These are phyloP conservation scores for Acrocephalus arundinaceus DNA, from an alignment of 2,113 vertebrate species.

Conservation along the genomic window DNA sequence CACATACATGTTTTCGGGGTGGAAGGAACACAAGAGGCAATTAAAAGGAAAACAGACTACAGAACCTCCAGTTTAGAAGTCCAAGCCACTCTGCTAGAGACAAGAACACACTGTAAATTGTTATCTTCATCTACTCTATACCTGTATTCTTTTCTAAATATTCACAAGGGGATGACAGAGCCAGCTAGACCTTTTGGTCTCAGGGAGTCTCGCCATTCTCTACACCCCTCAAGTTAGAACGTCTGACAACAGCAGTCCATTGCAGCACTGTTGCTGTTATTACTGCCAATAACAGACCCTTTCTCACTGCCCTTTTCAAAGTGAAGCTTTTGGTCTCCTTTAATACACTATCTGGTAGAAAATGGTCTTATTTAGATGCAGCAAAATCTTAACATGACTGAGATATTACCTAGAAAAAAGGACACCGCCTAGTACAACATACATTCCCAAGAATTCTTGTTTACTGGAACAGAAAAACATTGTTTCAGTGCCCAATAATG, in stretches of 20 bases:
- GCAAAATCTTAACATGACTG: not conserved
- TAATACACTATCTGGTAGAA: not conserved
- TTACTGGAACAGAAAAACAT: not conserved
- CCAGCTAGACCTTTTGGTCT: not conserved
- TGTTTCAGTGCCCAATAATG: not conserved
- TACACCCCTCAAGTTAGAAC: not conserved
- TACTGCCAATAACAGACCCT: not conserved
- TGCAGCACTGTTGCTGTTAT: not conserved
- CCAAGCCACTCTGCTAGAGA: not conserved
- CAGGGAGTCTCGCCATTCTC: not conserved
- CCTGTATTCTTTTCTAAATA: not conserved
- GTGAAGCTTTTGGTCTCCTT: not conserved
- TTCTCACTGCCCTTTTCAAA: not conserved
- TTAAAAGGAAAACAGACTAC: not conserved
- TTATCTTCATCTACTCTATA: not conserved
- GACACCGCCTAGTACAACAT: not conserved
- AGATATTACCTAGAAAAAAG: not conserved
- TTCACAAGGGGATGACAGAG: not conserved
- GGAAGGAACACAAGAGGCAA: not conserved
- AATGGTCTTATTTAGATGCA: not conserved
- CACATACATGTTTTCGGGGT: not conserved
- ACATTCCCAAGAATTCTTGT: not conserved
- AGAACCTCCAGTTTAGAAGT: not conserved
- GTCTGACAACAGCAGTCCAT: not conserved
- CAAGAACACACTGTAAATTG: not conserved